Conservation (phyloP, 2,113 vertebrate species). For the Uria lomvia region DNA sequence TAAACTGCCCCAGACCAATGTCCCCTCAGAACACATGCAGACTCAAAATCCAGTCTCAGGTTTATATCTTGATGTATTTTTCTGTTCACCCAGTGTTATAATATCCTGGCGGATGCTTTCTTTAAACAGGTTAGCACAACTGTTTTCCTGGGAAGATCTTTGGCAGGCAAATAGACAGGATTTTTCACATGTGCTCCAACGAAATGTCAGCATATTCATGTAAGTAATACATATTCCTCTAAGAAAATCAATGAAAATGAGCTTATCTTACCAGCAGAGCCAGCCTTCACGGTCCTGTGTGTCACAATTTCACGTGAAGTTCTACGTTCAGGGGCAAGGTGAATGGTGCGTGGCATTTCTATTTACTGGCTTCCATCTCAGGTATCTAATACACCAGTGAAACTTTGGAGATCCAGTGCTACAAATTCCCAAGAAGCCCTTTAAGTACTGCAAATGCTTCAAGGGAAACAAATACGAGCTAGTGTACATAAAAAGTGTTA, state of each 20-base stretch:
- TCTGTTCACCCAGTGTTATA: background rate
- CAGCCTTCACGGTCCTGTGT: background rate
- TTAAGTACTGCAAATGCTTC: background rate
- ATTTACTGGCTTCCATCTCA: background rate
- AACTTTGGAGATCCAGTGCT: background rate
- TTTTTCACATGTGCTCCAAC: background rate
- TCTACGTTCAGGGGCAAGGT: background rate
- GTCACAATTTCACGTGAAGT: background rate
- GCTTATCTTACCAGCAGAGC: background rate
- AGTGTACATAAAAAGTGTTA: background rate
- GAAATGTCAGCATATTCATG: background rate
- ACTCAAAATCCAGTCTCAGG: background rate
- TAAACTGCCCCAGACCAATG: background rate
- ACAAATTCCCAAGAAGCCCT: background rate
- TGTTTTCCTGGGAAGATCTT: conserved; percentile 14
- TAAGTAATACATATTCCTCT: background rate
- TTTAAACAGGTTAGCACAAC: background rate
- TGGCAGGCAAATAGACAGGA: background rate
- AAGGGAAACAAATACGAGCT: background rate
- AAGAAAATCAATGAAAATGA: conserved; percentile 5
- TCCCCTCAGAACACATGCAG: background rate
- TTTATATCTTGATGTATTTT: background rate
- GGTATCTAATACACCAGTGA: background rate
- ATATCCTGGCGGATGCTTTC: background rate
- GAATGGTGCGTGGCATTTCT: background rate